Conservation (phyloP, 2,113 vertebrate genomes). For the Coptodon rendalli region DNA sequence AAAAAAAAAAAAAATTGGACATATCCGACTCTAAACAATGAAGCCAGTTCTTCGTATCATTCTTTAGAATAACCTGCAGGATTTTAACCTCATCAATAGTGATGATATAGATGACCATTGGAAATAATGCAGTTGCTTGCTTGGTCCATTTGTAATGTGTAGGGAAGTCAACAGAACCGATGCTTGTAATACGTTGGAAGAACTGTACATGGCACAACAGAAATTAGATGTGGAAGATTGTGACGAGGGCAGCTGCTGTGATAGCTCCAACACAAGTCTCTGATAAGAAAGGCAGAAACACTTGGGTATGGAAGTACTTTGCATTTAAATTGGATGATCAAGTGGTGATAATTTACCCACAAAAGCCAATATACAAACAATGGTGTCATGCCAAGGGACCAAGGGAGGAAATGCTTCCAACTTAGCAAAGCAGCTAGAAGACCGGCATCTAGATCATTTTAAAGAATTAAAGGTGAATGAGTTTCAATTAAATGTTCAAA, state of each 20-base stretch:
- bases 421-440: neutral
- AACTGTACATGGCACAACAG: accelerated
- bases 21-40: neutral
- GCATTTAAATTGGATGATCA: no score
- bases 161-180: neutral
- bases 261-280: no score
- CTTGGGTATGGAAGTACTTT: no score
- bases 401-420: no score
- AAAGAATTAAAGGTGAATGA: neutral
- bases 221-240: neutral
- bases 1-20: neutral
- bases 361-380: no score
- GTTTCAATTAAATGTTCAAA: neutral
- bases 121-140: neutral
- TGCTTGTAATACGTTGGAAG: neutral
- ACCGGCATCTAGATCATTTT: neutral
- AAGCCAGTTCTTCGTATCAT: neutral
- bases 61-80: neutral
- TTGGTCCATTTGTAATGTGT: neutral
- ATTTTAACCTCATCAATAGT: neutral
- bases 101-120: neutral
- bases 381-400: no score
- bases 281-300: no score
- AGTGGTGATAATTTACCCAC: no score
- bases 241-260: neutral